Conservation (phyloP, 1,140 invertebrate species). For the Sitobion miscanthi region DNA sequence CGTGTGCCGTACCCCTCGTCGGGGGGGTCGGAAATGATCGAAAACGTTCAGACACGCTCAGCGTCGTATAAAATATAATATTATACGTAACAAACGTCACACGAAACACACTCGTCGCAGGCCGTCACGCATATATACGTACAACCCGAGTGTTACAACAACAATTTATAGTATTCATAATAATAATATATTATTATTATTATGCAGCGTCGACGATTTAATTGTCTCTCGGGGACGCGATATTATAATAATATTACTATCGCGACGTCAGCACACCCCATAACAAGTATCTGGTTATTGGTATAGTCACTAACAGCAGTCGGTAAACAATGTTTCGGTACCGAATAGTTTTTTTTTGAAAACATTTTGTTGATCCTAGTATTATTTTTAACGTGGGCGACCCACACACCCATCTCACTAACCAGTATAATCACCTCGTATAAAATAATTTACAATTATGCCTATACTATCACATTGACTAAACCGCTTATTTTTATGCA, state of each 20-base stretch:
- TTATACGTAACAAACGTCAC: background rate
- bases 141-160: background rate
- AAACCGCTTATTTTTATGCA: too few species aligned
- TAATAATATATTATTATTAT: background rate
- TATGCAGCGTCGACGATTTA: background rate
- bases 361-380: background rate
- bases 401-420: background rate
- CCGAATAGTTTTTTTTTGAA: background rate
- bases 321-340: background rate
- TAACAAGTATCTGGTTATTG: background rate
- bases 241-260: background rate
- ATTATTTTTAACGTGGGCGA: background rate
- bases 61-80: background rate
- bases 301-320: too few species aligned
- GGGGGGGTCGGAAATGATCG: background rate
- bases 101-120: background rate
- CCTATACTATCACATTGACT: too few species aligned
- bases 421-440: background rate
- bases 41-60: background rate
- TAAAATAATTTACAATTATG: background rate
- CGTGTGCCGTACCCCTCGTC: background rate
- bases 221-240: background rate
- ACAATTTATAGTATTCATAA: background rate
- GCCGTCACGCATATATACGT: background rate
- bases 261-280: background rate